Base-by-base conservation (phyloP, 2,888 invertebrate species). In the Mythimna loreyi region DNA sequence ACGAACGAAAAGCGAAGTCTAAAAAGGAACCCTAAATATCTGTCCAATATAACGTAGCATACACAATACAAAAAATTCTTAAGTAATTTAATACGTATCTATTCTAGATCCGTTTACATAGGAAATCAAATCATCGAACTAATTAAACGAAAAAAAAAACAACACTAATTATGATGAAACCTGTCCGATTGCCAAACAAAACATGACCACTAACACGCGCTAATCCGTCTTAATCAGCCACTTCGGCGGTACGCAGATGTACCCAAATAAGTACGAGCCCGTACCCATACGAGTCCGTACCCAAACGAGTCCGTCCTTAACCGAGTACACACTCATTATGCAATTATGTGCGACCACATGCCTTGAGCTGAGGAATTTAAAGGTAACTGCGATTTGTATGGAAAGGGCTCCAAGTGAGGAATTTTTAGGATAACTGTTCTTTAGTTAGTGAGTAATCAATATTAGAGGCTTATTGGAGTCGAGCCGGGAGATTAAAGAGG, bases 201-300 rank as follows among this genome's bases (percentile, higher is more conserved):
- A 55, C 67, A 73, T 89, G 85, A 89, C 73, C 75, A 82, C 85
- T 77, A 40, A 16, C 70, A 75, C 83, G 52, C 57, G 81, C 83
- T 92, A 91, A 93, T 93, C 89, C 87, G 87, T 92, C 91, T 91
- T 92, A 93, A 93, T 92, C 92, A 91, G 90, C 88, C 89, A 87
- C 88, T 85, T 85, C 83, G 83, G 85, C 82, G 75, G 85, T 86
- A 89, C 89, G 88, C 72, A 81, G 69, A 70, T 80, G 82, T 86
- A 86, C 83, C 81, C 87, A 87, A 82, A 87, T 58, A 61, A 61
- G 23, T 65, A 49, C 61, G 25, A 67, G 6, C 83, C 80, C 86
- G 25, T 69, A 6, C 83, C 80, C 86, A 86, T 80, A 86, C 53
- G 50, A 57, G 23, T 19, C 43, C 28, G 83, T 86, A 85, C 25